Conservation (phyloP, 2,888 invertebrate species). For the Amorpha juglandis region DNA sequence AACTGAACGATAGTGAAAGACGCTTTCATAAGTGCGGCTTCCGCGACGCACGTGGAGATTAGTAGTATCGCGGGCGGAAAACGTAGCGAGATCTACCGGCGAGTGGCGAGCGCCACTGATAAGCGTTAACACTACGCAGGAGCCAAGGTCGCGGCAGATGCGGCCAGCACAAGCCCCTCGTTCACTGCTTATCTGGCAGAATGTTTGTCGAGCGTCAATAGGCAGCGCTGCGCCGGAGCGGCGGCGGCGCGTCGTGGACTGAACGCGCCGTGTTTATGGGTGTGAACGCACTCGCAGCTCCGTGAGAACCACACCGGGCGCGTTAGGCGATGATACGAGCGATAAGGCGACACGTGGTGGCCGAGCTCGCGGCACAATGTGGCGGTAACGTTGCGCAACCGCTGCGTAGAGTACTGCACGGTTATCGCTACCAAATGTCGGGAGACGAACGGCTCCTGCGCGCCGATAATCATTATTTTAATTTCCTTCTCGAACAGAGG, state of each 20-base stretch:
- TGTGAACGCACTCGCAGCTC: conserved; percentile 71
- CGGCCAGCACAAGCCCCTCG: conserved; percentile 78
- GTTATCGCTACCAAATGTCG: conserved; percentile 42
- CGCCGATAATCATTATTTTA: conserved; percentile 33
- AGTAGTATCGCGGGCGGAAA: conserved; percentile 74
- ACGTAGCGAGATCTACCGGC: conserved; percentile 69
- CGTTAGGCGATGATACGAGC: conserved; percentile 45
- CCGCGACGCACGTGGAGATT: conserved; percentile 32
- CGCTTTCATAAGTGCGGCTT: conserved; percentile 46
- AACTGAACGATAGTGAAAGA: conserved; percentile 63
- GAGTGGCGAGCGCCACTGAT: conserved; percentile 71
- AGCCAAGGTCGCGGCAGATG: conserved; percentile 82
- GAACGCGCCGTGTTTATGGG: conserved; percentile 63
- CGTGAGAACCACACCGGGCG: conserved; percentile 67
- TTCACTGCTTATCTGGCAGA: conserved; percentile 74
- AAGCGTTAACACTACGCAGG: conserved; percentile 76
- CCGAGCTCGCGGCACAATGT: conserved; percentile 54
- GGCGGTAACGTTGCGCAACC: conserved; percentile 57
- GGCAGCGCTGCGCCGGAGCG: conserved; percentile 55
- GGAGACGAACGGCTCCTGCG: conserved; percentile 17
- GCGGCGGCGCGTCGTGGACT: conserved; percentile 52
- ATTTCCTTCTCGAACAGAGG: conserved; percentile 43
- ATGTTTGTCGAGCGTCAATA: conserved; percentile 78
- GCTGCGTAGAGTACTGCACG: conserved; percentile 33
- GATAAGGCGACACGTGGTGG: conserved; percentile 72